Evolutionary conservation across 2,113 vertebrate species (phyloP), one percentile per base, ranked within the genome.

Genomic region (Sorex fumeus): DNA sequence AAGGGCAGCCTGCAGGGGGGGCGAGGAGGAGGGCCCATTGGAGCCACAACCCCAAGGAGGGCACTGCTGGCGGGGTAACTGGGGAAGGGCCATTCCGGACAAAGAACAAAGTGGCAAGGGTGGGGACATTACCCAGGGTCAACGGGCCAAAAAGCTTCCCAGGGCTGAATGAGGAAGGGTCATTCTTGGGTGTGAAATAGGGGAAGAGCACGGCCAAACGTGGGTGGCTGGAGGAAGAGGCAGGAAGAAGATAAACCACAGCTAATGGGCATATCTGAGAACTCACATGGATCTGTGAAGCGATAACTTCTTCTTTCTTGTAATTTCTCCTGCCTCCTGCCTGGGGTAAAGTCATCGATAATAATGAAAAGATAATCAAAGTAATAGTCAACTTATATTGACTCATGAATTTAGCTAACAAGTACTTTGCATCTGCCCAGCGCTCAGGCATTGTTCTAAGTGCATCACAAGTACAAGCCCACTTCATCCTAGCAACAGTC

Each of bases 291-390:
- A 43, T 5, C 15, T 80, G 28, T 76, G 47, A 11, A 10, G 6
- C 27, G 8, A 5, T 78, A 64, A 45, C 43, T 81, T 87, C 77
- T 72, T 40, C 40, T 89, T 82, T 75, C 64, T 75, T 60, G 71
- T 57, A 77, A 34, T 69, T 72, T 47, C 32, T 64, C 64, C 60
- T 69, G n/a, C 32, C 45, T 87, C 32, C 18, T 69, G 60, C 34
- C n/a, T 8, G 9, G 9, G 4, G 30, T 45, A 72, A 40, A 36
- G 34, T 32, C 47, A 88, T 82, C 25, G 75, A 27, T 64, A 84
- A 66, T 45, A 84, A 70, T 25, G 28, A 47, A n/a, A 90, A 92
- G 32, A 50, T 45, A 86, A 78, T 30, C 47, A 84, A 87, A 81
- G n/a, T 32, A 79, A 50, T 19, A 64, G 30, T 40, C 72, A 81